Base-by-base conservation (phyloP, 2,797 vertebrate species). In the Pagetopsis macropterus region DNA sequence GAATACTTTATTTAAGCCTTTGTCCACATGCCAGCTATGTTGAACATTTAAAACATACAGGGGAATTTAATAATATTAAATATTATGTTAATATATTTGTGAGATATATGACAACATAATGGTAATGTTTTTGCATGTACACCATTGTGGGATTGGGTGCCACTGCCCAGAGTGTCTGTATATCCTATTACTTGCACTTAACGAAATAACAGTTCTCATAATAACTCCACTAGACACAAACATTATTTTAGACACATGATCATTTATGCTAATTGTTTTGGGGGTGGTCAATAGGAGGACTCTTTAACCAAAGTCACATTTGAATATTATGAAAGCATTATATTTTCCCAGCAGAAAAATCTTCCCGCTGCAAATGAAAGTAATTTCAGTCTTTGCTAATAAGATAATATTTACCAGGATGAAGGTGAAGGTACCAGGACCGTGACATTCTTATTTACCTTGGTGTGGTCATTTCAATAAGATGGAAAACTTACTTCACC, bases 291-390 rank as follows among this genome's bases (percentile, higher is more conserved):
- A 17, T n/a, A 65, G 23, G 31, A 51, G 17, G 23, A 49, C 40
- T 62, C 16, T 61, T 65, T 43, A 19, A 45, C 57, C 21, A 73
- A 65, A 72, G 50, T 68, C 27, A 45, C 72, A 75, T 61, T 16
- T 70, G 45, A 59, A 65, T 72, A 66, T 73, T 64, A 59, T 70
- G 43, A 40, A 68, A 48, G 10, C 27, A 33, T 51, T 52, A 11
- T 37, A 51, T 75, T 79, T 76, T 45, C 68, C 80, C 2, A 71
- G 65, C 52, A 73, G 64, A 46, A 55, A 37, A 37, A 27, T 63
- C 59, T 63, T 73, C 52, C 40, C 13, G 48, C 73, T 65, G 65
- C 68, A 82, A 74, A 89, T 79, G 68, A 21, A 54, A 75, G 40
- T 45, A 59, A 84, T 74, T 74, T 75, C 66, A 52, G 54, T 58